A percentile compares a stretch with the other conserved stretches of the same genome.
These are phyloP conservation scores for Carollia perspicillata DNA, from an alignment of 2,113 vertebrate species.

Conservation along the genomic window DNA sequence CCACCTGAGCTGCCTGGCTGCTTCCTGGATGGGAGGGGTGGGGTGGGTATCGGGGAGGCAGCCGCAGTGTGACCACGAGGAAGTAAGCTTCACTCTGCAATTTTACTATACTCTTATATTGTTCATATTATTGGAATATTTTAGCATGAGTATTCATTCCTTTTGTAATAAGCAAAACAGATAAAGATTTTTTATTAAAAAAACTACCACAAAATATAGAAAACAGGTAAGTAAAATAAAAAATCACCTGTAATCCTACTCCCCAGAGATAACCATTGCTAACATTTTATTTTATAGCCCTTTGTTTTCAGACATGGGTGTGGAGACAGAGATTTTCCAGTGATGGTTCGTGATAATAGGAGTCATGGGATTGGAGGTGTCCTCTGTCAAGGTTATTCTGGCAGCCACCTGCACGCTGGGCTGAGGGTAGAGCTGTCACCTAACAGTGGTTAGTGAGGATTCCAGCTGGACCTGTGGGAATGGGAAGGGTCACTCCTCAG, in stretches of 20 bases:
- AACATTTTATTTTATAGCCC: neutral
- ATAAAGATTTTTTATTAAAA: neutral
- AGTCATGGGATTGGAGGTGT: neutral
- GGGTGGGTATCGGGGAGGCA: neutral
- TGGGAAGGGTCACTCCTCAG: neutral
- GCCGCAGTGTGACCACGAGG: neutral
- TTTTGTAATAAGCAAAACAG: slow-evolving; percentile 12
- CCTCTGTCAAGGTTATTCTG: neutral
- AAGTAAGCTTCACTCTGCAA: neutral
- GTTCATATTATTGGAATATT: neutral
- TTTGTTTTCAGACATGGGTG: neutral
- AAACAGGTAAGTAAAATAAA: neutral
- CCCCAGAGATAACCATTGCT: neutral
- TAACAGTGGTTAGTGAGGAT: neutral
- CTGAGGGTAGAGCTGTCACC: neutral
- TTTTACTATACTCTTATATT: neutral
- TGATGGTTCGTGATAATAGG: neutral
- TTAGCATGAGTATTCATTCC: neutral
- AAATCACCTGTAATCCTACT: neutral
- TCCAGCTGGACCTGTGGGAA: neutral
- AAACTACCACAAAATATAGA: neutral
- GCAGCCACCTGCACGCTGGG: neutral
- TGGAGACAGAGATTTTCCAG: neutral
- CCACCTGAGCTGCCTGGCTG: neutral
- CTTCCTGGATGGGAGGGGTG: neutral